A percentile compares a stretch with the other conserved stretches of the same genome.
Evolutionary conservation across 2,888 invertebrate species (phyloP).

Genomic region (Drosophila kanekoi): DNA sequence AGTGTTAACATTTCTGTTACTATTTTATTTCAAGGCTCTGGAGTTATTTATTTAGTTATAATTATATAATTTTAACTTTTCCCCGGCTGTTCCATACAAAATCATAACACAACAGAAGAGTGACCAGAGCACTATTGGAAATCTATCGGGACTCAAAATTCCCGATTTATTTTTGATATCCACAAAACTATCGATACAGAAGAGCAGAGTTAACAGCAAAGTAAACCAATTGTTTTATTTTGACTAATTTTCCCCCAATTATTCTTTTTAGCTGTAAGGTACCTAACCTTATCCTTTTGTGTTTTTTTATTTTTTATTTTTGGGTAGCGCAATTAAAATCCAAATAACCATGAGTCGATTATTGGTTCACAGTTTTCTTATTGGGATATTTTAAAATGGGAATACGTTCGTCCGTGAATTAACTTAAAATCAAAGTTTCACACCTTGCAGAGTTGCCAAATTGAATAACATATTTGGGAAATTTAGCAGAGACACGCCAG

Average conservation of each 20-base stretch:
- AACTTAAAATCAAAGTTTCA: constrained; percentile 19
- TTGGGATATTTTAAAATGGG: not conserved
- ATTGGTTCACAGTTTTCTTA: not conserved
- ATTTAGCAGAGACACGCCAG: constrained; percentile 28
- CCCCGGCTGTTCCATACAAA: constrained; percentile 41
- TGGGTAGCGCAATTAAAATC: too few relatives aligned
- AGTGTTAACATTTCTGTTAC: constrained; percentile 71
- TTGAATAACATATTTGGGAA: constrained; percentile 19
- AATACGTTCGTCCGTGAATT: not conserved
- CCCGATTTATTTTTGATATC: too few relatives aligned
- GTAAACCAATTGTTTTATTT: not conserved
- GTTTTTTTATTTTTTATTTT: too few relatives aligned
- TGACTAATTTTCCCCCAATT: not conserved
- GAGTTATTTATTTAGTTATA: constrained; percentile 13
- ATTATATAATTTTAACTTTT: constrained; percentile 46
- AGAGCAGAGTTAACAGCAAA: not conserved
- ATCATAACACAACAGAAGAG: constrained; percentile 42
- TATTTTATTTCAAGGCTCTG: constrained; percentile 15
- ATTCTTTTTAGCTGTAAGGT: not conserved
- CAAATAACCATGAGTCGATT: too few relatives aligned
- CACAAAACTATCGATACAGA: constrained; percentile 19
- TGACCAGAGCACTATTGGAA: constrained; percentile 16
- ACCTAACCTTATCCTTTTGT: too few relatives aligned
- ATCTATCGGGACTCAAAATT: not conserved
- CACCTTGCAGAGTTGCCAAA: constrained; percentile 20